phyloP scores from a whole-genome alignment of 2,888 invertebrate species.

The Diachrysia chrysitis region DNA sequence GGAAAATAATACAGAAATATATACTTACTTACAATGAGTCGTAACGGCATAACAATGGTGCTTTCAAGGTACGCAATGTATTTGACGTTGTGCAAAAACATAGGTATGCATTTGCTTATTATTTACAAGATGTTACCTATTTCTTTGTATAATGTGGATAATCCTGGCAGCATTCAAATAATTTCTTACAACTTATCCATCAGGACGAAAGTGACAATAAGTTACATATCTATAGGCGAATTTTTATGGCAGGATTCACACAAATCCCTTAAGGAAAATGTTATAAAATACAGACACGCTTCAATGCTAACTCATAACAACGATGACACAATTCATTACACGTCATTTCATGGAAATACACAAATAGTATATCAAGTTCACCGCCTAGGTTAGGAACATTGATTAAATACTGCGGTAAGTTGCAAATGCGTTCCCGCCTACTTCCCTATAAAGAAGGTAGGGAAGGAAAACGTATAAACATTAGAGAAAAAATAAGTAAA shows the following conservation, averaged over 20 bases:
- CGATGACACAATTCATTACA: conserved; percentile 32
- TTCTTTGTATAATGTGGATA: too few species aligned
- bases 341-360: conserved; percentile 13
- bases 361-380: not conserved
- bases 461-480: too few species aligned
- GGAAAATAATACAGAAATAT: not conserved
- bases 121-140: too few species aligned
- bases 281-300: conserved; percentile 13
- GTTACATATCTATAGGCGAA: too few species aligned
- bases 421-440: not conserved
- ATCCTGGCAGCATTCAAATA: too few species aligned
- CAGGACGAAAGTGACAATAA: not conserved
- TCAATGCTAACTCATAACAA: not conserved
- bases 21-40: not conserved
- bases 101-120: too few species aligned
- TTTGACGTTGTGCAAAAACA: too few species aligned
- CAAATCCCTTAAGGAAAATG: conserved; percentile 31
- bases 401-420: not conserved
- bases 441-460: too few species aligned
- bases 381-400: not conserved
- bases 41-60: too few species aligned
- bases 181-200: too few species aligned
- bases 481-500: too few species aligned
- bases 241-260: not conserved
- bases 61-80: too few species aligned